phyloP scores from a whole-genome alignment of 2,797 vertebrate genomes.

The Onychomys torridus region DNA sequence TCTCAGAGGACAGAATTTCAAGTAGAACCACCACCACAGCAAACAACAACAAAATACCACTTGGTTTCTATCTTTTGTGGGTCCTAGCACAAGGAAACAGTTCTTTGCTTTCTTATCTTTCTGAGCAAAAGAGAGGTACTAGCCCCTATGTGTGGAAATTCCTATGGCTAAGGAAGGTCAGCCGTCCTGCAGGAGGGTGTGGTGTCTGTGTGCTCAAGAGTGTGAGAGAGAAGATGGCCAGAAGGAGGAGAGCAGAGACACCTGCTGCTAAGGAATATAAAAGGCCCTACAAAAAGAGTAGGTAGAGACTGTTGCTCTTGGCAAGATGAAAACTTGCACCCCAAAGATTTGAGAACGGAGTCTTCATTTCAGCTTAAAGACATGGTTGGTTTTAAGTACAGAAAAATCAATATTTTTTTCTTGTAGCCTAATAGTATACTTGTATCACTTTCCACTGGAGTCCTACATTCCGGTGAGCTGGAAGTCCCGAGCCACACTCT shows the following conservation, averaged over 20 bases:
- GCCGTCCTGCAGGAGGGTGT: neutral
- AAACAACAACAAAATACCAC: neutral
- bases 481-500: neutral
- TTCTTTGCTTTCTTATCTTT: neutral
- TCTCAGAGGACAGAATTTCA: conserved; percentile 47
- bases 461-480: neutral
- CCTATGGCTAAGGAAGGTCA: neutral
- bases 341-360: neutral
- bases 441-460: neutral
- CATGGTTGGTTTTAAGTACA: neutral
- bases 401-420: neutral
- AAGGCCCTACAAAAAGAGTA: neutral
- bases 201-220: neutral
- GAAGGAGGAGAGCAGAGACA: neutral
- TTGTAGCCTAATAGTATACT: neutral
- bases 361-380: conserved; percentile 26
- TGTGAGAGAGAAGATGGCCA: neutral
- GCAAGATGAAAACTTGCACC: neutral
- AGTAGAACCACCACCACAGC: neutral
- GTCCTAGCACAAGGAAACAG: neutral
- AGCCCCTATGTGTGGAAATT: neutral
- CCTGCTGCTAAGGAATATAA: neutral
- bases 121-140: neutral
- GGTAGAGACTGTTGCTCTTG: neutral
- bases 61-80: conserved; percentile 7